Evolutionary conservation across 2,888 invertebrate species (phyloP).

Genomic region (Phragmatobia fuliginosa): DNA sequence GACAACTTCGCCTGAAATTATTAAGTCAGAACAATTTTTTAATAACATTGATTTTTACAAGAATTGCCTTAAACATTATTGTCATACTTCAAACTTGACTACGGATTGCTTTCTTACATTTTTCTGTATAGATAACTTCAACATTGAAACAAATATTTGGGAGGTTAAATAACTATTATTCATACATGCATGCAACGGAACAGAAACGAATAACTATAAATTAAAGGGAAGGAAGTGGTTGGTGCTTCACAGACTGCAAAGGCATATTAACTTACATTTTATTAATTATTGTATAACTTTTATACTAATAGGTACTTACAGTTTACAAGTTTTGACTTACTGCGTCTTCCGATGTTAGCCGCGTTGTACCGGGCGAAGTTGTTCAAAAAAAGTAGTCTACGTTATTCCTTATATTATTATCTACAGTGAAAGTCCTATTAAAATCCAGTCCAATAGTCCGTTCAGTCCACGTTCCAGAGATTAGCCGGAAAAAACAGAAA

Average conservation of each 20-base stretch:
- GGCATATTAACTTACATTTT: too few relatives aligned
- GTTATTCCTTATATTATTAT: too few relatives aligned
- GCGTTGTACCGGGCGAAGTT: too few relatives aligned
- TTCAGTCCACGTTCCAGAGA: too few relatives aligned
- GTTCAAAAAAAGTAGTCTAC: too few relatives aligned
- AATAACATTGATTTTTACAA: neutral
- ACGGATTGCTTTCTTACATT: neutral
- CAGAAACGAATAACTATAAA: conserved; percentile 15
- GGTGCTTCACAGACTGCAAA: conserved; percentile 29
- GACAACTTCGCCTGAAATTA: neutral
- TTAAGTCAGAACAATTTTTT: neutral
- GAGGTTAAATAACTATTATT: neutral
- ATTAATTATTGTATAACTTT: neutral
- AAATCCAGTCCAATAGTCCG: too few relatives aligned
- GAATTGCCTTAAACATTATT: neutral
- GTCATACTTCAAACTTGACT: neutral
- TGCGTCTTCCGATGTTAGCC: too few relatives aligned
- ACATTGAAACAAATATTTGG: neutral
- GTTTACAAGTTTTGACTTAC: too few relatives aligned
- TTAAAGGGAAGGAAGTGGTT: conserved; percentile 44
- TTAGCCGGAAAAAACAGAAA: too few relatives aligned
- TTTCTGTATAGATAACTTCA: neutral
- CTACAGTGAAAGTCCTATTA: too few relatives aligned
- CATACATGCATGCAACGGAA: conserved; percentile 16
- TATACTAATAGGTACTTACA: too few relatives aligned